phyloP scores from a whole-genome alignment of 2,888 invertebrate genomes.

The Nymphalis c-album region DNA sequence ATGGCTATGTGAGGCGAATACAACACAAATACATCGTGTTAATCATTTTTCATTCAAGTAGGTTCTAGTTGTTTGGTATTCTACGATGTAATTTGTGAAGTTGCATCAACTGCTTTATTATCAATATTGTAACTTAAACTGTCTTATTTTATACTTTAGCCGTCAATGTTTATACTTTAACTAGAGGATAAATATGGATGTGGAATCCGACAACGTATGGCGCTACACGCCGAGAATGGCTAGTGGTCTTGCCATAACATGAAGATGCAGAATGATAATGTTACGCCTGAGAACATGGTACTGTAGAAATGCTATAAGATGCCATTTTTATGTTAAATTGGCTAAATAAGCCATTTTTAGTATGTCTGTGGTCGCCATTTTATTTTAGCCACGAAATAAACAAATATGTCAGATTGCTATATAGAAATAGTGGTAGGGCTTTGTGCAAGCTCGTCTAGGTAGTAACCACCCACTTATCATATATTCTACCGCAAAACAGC shows the following conservation, averaged over 20 bases:
- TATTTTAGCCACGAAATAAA: too few species aligned
- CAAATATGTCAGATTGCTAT: too few species aligned
- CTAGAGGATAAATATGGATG: slow-evolving; percentile 30
- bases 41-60: background rate
- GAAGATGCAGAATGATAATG: slow-evolving; percentile 34
- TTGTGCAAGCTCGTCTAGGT: too few species aligned
- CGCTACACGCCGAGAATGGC: slow-evolving; percentile 34
- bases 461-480: too few species aligned
- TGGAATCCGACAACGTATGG: slow-evolving; percentile 35
- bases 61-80: background rate
- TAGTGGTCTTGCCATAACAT: slow-evolving; percentile 37
- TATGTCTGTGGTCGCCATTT: too few species aligned
- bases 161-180: slow-evolving; percentile 19
- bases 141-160: slow-evolving; percentile 8
- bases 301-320: slow-evolving; percentile 4
- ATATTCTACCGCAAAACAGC: too few species aligned
- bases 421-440: too few species aligned
- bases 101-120: background rate
- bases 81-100: background rate
- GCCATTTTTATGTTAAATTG: background rate
- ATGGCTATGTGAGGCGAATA: slow-evolving; percentile 12
- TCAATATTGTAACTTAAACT: background rate
- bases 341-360: background rate
- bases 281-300: slow-evolving; percentile 14
- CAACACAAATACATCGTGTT: slow-evolving; percentile 2